phyloP scores from a whole-genome alignment of 2,113 vertebrate genomes.

The Lagopus leucura region DNA sequence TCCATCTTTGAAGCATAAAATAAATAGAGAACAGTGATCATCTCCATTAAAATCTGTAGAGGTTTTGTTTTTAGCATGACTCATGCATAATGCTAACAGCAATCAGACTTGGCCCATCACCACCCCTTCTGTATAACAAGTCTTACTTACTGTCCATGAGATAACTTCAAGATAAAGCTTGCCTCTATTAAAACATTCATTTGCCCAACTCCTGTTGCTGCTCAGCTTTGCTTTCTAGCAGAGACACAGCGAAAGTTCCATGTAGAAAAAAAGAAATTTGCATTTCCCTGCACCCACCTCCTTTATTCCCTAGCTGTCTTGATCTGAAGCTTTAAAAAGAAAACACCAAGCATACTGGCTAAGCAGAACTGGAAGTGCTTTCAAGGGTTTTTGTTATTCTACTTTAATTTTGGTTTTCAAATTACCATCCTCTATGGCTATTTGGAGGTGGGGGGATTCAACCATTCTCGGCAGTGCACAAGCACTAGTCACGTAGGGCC shows the following conservation, averaged over 20 bases:
- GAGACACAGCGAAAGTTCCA: background rate
- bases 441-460: background rate
- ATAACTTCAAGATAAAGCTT: background rate
- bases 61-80: slow-evolving; percentile 16
- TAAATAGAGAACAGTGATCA: background rate
- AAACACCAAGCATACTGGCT: background rate
- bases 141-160: background rate
- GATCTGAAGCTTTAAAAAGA: background rate
- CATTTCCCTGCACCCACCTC: background rate
- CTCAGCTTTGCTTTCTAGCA: slow-evolving; percentile 7
- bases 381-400: background rate
- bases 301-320: background rate
- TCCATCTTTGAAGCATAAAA: background rate
- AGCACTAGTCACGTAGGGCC: background rate
- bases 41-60: background rate
- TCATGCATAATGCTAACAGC: background rate
- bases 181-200: background rate
- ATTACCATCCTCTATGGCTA: background rate
- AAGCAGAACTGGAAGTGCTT: background rate
- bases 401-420: background rate
- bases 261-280: background rate
- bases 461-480: background rate
- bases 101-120: background rate
- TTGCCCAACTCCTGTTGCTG: background rate
- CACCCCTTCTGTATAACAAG: background rate